Conservation (phyloP, 2,888 invertebrate genomes). For the Brenthis hecate region DNA sequence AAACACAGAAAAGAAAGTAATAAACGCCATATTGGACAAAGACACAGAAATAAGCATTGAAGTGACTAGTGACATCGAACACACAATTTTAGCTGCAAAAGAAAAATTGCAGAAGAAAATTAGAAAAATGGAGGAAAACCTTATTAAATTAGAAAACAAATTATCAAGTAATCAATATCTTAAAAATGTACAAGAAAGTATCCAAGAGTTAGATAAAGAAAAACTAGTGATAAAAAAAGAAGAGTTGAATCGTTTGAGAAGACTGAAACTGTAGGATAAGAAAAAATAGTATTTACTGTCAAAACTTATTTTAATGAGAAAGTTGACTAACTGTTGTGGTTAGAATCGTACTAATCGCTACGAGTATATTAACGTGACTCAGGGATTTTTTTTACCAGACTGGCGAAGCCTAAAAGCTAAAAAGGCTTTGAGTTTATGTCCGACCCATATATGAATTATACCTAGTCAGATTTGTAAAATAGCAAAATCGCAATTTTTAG, state of each 20-base stretch:
- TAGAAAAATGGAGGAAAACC: conserved; percentile 55
- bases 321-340: no score
- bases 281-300: not conserved
- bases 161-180: conserved; percentile 52
- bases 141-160: conserved; percentile 60
- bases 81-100: conserved; percentile 54
- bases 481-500: no score
- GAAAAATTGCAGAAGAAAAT: conserved; percentile 59
- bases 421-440: no score
- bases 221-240: conserved; percentile 55
- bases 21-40: conserved; percentile 54
- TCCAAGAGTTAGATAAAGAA: conserved; percentile 55
- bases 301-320: no score
- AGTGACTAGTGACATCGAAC: conserved; percentile 54
- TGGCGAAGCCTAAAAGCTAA: no score
- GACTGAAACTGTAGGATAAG: conserved; percentile 50
- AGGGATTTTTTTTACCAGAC: no score
- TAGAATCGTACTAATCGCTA: no score
- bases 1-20: conserved; percentile 48
- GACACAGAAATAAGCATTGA: conserved; percentile 62
- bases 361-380: no score
- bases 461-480: no score
- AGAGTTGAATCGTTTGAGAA: conserved; percentile 62
- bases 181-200: conserved; percentile 50
- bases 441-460: no score